Evolutionary conservation across 2,888 invertebrate genomes (phyloP).

Genomic region (Cheilosia scutellata): DNA sequence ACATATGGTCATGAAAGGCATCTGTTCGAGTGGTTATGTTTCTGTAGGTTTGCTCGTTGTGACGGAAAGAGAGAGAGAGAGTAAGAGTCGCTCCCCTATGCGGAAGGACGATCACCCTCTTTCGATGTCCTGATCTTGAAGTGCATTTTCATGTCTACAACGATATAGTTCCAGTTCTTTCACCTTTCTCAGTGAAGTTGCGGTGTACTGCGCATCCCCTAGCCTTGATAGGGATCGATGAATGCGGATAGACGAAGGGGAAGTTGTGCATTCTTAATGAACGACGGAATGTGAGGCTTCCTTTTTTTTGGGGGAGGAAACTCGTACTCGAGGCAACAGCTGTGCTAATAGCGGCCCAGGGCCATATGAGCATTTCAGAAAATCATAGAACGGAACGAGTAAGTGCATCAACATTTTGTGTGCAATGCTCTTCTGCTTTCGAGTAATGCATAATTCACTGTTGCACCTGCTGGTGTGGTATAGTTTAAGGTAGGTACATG

Average conservation of each 20-base stretch:
- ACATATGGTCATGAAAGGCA: slow-evolving; percentile 36
- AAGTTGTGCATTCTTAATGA: slow-evolving; percentile 23
- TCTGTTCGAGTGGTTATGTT: slow-evolving; percentile 61
- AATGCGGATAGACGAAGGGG: slow-evolving; percentile 30
- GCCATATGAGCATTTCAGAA: slow-evolving; percentile 31
- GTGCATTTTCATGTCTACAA: slow-evolving; percentile 45
- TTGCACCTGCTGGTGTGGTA: slow-evolving; percentile 52
- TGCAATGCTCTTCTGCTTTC: slow-evolving; percentile 43
- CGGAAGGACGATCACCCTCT: slow-evolving; percentile 65
- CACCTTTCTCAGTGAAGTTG: slow-evolving; percentile 24
- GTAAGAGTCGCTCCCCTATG: slow-evolving; percentile 28
- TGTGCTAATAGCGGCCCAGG: slow-evolving; percentile 61
- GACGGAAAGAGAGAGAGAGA: slow-evolving; percentile 4
- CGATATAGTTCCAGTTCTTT: slow-evolving; percentile 70
- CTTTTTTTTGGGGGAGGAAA: slow-evolving; percentile 11
- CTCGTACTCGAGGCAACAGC: slow-evolving; percentile 48
- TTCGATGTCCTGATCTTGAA: slow-evolving; percentile 47
- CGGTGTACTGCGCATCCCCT: slow-evolving; percentile 24
- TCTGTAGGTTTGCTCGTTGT: neutral
- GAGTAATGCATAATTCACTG: slow-evolving; percentile 59
- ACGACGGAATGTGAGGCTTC: slow-evolving; percentile 63
- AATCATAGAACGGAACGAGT: slow-evolving; percentile 72
- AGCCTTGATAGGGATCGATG: slow-evolving; percentile 44
- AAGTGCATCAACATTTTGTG: slow-evolving; percentile 53
- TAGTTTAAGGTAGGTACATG: neutral